A percentile compares a stretch with the other conserved stretches of the same genome.
Evolutionary conservation across 2,888 invertebrate species (phyloP).

Genomic region (Metalampra italica): DNA sequence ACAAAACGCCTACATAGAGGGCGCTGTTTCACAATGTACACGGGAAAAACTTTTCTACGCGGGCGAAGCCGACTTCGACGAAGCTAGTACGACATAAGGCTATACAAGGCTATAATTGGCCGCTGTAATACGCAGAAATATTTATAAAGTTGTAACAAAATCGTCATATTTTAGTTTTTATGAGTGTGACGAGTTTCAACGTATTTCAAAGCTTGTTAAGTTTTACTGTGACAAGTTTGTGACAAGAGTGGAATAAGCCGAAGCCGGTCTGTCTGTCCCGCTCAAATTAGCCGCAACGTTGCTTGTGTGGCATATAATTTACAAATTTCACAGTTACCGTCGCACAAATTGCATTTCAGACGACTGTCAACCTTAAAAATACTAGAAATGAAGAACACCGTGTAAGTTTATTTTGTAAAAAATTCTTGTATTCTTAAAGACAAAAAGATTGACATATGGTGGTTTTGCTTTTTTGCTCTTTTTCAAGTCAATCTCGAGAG

Average conservation of each 20-base stretch:
- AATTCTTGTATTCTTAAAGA: conserved; percentile 17
- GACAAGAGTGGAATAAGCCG: not conserved
- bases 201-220: too few relatives aligned
- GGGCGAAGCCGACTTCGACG: too few relatives aligned
- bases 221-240: too few relatives aligned
- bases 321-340: conserved; percentile 18
- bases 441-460: conserved; percentile 61
- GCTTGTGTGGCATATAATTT: conserved; percentile 36
- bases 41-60: too few relatives aligned
- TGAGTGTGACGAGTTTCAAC: too few relatives aligned
- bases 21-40: too few relatives aligned
- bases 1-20: too few relatives aligned
- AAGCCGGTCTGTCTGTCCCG: conserved; percentile 43
- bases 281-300: conserved; percentile 63
- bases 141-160: too few relatives aligned
- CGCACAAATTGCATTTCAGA: conserved; percentile 7
- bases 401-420: not conserved
- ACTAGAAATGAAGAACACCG: not conserved
- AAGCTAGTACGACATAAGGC: too few relatives aligned
- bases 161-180: too few relatives aligned
- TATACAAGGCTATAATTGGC: too few relatives aligned
- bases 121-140: too few relatives aligned
- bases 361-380: conserved; percentile 25
- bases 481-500: conserved; percentile 41
- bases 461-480: conserved; percentile 31